phyloP scores from a whole-genome alignment of 2,888 invertebrate genomes.

The Brachynemurus nebulosus region DNA sequence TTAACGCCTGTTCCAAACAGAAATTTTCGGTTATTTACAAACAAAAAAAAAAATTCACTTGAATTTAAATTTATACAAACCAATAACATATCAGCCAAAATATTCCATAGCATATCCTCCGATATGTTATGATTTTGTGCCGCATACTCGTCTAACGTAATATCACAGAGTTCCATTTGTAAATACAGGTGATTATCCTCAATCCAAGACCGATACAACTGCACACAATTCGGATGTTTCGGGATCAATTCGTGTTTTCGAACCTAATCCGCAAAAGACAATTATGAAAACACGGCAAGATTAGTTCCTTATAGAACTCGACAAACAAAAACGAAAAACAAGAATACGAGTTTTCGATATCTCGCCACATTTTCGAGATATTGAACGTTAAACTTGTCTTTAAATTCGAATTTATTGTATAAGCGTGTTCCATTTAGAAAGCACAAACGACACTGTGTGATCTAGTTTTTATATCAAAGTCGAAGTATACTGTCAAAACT shows the following conservation, averaged over 20 bases:
- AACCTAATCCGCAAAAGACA: conserved; percentile 25
- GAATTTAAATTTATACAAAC: too few species aligned
- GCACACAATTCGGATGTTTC: conserved; percentile 49
- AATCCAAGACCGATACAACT: conserved; percentile 58
- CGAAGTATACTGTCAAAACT: too few species aligned
- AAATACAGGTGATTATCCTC: conserved; percentile 52
- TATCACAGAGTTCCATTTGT: conserved; percentile 54
- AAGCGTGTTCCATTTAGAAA: too few species aligned
- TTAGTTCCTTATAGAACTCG: too few species aligned
- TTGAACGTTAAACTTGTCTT: too few species aligned
- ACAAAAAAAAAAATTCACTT: conserved; percentile 1
- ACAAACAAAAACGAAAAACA: too few species aligned
- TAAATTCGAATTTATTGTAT: too few species aligned
- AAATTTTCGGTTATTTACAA: background rate
- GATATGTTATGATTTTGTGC: conserved; percentile 39
- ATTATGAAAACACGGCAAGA: background rate
- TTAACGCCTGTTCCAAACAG: conserved; percentile 40
- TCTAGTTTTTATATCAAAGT: too few species aligned
- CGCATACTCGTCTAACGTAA: conserved; percentile 43
- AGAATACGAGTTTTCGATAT: too few species aligned
- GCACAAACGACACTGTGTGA: too few species aligned
- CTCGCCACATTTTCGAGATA: too few species aligned
- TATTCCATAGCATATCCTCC: conserved; percentile 49
- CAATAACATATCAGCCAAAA: conserved; percentile 44
- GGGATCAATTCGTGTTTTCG: conserved; percentile 53